Conservation (phyloP, 2,797 vertebrate genomes). For the Synanceia verrucosa region DNA sequence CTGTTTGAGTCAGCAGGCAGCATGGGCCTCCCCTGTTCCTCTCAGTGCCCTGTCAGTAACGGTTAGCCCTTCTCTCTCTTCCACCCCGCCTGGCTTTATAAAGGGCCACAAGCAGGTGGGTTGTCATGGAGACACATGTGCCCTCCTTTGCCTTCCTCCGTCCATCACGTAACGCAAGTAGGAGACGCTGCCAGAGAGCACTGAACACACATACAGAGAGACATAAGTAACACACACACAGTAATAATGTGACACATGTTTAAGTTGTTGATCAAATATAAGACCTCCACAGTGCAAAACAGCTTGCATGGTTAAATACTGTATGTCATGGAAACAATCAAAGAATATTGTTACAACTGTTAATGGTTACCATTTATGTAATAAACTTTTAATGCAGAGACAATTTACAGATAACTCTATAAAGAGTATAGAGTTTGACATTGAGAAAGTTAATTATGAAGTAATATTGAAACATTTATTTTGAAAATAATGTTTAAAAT, state of each 20-base stretch:
- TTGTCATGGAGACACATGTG: slow-evolving; percentile 77
- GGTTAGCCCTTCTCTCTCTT: slow-evolving; percentile 86
- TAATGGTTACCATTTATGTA: background rate
- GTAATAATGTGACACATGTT: no score
- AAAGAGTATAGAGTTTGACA: background rate
- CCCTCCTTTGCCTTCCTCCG: slow-evolving; percentile 66
- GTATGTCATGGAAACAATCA: background rate
- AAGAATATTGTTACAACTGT: slow-evolving; percentile 22
- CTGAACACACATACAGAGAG: slow-evolving; percentile 26
- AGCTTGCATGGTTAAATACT: background rate
- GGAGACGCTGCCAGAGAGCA: slow-evolving; percentile 58
- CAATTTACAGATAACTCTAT: background rate
- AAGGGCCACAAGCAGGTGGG: slow-evolving; percentile 87
- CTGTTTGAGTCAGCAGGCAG: slow-evolving; percentile 73
- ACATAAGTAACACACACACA: background rate
- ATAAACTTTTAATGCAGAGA: background rate
- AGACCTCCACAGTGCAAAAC: background rate
- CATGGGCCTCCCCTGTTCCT: slow-evolving; percentile 78
- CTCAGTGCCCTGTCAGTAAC: slow-evolving; percentile 82
- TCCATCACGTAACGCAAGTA: slow-evolving; percentile 63
- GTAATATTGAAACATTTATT: no score
- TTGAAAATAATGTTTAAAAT: no score
- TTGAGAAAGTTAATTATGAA: no score
- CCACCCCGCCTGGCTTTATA: slow-evolving; percentile 81
- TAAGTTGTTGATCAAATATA: background rate